Percentiles rank a stretch among this genome's conserved stretches.
These are phyloP conservation scores for Neoarius graeffei DNA, from an alignment of 2,113 vertebrate species.

Conservation along the genomic window DNA sequence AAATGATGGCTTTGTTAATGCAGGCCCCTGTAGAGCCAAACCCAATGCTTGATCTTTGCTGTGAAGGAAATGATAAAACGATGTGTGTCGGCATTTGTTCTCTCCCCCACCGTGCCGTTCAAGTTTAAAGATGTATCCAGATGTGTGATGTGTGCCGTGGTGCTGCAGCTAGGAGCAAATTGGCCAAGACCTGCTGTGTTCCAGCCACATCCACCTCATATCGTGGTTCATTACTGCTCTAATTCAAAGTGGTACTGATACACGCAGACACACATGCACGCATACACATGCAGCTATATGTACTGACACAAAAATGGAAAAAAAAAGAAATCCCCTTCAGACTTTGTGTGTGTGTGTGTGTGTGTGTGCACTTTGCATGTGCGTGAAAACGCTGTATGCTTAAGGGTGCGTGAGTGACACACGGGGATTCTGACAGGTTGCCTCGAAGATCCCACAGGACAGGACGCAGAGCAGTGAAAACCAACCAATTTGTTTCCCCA, in stretches of 20 bases:
- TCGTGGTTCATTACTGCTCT: slow-evolving; percentile 46
- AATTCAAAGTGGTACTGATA: slow-evolving; percentile 40
- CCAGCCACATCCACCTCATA: slow-evolving; percentile 42
- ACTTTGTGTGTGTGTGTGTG: not conserved
- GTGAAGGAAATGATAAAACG: slow-evolving; percentile 46
- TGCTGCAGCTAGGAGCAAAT: slow-evolving; percentile 38
- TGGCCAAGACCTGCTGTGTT: slow-evolving; percentile 40
- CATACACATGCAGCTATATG: slow-evolving; percentile 10
- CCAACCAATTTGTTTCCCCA: slow-evolving; percentile 65
- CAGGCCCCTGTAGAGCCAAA: slow-evolving; percentile 33
- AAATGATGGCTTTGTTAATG: slow-evolving; percentile 21
- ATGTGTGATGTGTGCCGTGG: slow-evolving; percentile 33
- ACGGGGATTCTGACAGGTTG: slow-evolving; percentile 60
- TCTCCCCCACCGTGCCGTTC: slow-evolving; percentile 28
- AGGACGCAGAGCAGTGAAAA: slow-evolving; percentile 60
- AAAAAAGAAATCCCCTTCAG: not conserved
- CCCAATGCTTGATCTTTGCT: slow-evolving; percentile 39
- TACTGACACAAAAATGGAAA: not conserved
- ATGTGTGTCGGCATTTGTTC: slow-evolving; percentile 19
- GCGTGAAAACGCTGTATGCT: slow-evolving; percentile 40
- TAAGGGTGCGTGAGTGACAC: slow-evolving; percentile 60
- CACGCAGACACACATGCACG: slow-evolving; percentile 4
- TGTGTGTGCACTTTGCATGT: slow-evolving; percentile 15
- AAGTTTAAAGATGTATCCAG: slow-evolving; percentile 39
- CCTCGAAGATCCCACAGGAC: slow-evolving; percentile 62